Evolutionary conservation across 2,113 vertebrate genomes (phyloP), one percentile per base, ranked within the genome.

Genomic region (Haplochromis burtoni): DNA sequence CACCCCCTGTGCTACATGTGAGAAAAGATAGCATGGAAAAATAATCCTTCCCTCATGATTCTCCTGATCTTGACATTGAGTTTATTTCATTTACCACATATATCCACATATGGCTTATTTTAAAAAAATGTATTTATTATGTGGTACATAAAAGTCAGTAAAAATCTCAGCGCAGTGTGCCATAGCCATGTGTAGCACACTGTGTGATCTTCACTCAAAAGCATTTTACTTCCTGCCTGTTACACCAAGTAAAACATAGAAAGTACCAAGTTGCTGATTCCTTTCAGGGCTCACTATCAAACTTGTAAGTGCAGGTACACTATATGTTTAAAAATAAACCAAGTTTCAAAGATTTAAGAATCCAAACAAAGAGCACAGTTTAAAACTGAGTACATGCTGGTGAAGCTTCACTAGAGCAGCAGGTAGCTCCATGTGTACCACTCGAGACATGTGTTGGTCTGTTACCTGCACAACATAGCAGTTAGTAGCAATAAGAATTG

Each of bases 61-160:
- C 42, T 31, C 24, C 42, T 4, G 14, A 76, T 29, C 24, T 10
- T 76, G 40, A 47, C 71, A 29, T 17, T 76, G 14, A 76, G 24
- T 47, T 76, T 29, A 47, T 47, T 47, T 76, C 9, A 47, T 47
- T 47, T 76, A 10, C 24, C 24, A 76, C 24, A 76, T 47, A 29
- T 47, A 26, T 76, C 42, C 38, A 71, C 5, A 10, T 71, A n/a
- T 66, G 3, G 16, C 8, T 76, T 73, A 5, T 29, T 55, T 57
- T 0, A 5, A 42, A 10, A 42, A 24, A 8, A 1, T 1, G 1
- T 17, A 26, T 26, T 73, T 16, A 45, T 73, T 47, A 76, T 45
- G 54, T 81, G 16, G 2, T 45, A 17, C 26, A 49, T 51, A 47
- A 51, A 49, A 14, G 17, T 31, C 24, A 63, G 59, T 31, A 17